Evolutionary conservation across 2,888 invertebrate species (phyloP).

Genomic region (Gymnocheta viridis): DNA sequence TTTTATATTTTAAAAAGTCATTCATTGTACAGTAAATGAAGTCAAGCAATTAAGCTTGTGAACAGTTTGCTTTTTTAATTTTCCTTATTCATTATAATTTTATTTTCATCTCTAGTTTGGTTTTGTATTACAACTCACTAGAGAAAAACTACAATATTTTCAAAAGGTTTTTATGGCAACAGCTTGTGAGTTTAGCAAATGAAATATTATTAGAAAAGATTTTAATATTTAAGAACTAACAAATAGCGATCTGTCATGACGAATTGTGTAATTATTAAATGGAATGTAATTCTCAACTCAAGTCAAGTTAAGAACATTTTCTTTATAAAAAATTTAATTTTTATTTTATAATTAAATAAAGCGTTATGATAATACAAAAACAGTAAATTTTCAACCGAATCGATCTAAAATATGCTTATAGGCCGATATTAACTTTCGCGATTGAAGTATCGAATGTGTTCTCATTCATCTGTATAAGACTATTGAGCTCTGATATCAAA

Average conservation of each 20-base stretch:
- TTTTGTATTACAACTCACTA: slow-evolving; percentile 5
- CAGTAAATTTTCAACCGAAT: too few species aligned
- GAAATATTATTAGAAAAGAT: slow-evolving; percentile 14
- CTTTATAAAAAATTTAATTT: too few species aligned
- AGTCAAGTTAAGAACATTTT: too few species aligned
- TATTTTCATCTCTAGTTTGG: slow-evolving; percentile 17
- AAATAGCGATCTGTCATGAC: background rate
- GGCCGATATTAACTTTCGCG: too few species aligned
- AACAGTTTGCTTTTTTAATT: slow-evolving; percentile 17
- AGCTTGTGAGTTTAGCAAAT: slow-evolving; percentile 46
- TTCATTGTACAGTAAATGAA: slow-evolving; percentile 56
- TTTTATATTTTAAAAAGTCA: slow-evolving; percentile 53
- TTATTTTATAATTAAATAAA: too few species aligned
- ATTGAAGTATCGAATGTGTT: too few species aligned
- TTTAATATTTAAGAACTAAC: background rate
- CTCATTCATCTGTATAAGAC: too few species aligned
- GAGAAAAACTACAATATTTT: background rate
- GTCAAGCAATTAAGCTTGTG: slow-evolving; percentile 54
- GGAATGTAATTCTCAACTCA: too few species aligned
- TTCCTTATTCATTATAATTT: slow-evolving; percentile 2
- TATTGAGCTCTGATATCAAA: too few species aligned
- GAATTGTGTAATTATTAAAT: background rate
- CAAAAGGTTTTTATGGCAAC: slow-evolving; percentile 16
- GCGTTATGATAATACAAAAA: too few species aligned
- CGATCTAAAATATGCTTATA: too few species aligned